phyloP scores from a whole-genome alignment of 1,140 invertebrate genomes.

The Micrasema longulum region DNA sequence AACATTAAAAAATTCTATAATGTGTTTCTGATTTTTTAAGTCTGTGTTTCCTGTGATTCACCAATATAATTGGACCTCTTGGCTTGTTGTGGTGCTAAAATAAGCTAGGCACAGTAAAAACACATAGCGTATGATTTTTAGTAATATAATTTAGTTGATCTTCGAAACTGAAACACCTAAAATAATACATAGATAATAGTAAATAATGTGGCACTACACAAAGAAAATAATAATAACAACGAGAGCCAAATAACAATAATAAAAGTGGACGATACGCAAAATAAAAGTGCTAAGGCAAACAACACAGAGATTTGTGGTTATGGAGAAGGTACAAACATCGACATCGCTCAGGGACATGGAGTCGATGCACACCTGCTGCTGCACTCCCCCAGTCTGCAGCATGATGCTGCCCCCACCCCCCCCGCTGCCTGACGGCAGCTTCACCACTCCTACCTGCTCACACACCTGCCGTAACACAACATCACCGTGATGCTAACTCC shows the following conservation, averaged over 20 bases:
- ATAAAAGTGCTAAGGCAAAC: constrained; percentile 32
- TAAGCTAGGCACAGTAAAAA: no score
- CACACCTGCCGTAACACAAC: constrained; percentile 42
- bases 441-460: constrained; percentile 68
- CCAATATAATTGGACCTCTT: no score
- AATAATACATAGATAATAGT: background rate
- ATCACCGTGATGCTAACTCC: no score
- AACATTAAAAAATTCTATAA: no score
- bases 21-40: no score
- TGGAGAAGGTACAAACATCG: constrained; percentile 70
- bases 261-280: background rate
- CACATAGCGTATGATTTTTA: no score
- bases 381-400: constrained; percentile 64
- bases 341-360: constrained; percentile 75
- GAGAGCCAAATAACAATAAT: background rate
- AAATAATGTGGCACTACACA: background rate
- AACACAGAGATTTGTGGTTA: constrained; percentile 18
- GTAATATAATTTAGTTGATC: no score
- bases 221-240: constrained; percentile 7
- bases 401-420: constrained; percentile 60
- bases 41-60: no score
- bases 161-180: background rate
- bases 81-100: no score
- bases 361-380: constrained; percentile 76
- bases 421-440: constrained; percentile 67